Evolutionary conservation across 2,888 invertebrate genomes (phyloP), one percentile per base, ranked within the genome.

Genomic region (Drepanosiphum platanoidis): DNA sequence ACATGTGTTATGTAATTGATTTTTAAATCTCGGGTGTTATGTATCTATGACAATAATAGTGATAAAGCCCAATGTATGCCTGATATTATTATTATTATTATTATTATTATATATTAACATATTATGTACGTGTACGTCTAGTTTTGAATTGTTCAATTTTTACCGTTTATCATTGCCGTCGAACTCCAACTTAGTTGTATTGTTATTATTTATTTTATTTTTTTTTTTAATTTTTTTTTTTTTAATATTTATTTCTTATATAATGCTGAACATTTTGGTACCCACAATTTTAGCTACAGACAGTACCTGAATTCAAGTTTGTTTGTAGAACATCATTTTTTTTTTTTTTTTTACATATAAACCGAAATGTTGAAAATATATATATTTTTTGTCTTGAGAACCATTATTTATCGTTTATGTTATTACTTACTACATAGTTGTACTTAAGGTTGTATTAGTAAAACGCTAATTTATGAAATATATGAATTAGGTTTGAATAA

Each of bases 1-100:
- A 68, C 58, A 30, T 81, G n/a, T 83, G 75, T 75, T 83, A 82
- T 74, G 72, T 72, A 46, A 74, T 84, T 84, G 75, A 84, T 77
- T 77, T 84, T 77, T 84, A 84, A 46, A 84, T 52, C 30, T 70
- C 77, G 75, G 84, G 84, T 84, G 77, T 84, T 84, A 83, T 84
- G 77, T 84, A 84, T 84, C 84, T 84, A 84, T 68, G 84, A 84
- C 84, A 84, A 84, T 84, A 84, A 84, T 84, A 84, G 84, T 84
- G 84, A 84, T 84, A 77, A 84, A 84, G 75, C 84, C 84, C 84
- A 77, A 68, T 68, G 66, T 84, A 84, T 58, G 75, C 84, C 75
- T 84, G 77, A 72, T 81, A 81, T 81, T 81, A 81, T 80, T 79
- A 42, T 42, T 77, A 77, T 58, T 75, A 75, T 61, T 75, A 75